These are phyloP conservation scores for Hololepta plana DNA, from an alignment of 2,888 invertebrate genomes.

Conservation along the genomic window DNA sequence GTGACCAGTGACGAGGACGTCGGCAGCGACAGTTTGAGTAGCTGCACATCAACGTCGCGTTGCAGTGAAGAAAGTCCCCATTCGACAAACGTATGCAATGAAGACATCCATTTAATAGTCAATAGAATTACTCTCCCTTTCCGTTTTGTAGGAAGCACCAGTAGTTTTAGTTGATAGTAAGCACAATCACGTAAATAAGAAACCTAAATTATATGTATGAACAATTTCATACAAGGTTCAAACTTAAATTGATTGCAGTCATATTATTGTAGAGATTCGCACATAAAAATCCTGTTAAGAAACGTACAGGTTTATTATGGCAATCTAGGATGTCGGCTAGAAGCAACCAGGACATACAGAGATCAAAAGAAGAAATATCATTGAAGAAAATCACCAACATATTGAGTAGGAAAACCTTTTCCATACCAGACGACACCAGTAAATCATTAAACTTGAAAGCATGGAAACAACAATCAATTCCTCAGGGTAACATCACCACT, in stretches of 20 bases:
- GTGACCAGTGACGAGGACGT: slow-evolving; percentile 6
- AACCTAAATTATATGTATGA: slow-evolving; percentile 1
- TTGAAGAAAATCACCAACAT: slow-evolving; percentile 47
- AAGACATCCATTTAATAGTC: too few species aligned
- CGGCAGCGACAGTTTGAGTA: slow-evolving; percentile 7
- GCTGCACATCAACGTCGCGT: slow-evolving; percentile 6
- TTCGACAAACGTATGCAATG: too few species aligned
- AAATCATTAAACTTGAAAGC: too few species aligned
- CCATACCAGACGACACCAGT: too few species aligned
- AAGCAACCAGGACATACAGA: slow-evolving; percentile 75
- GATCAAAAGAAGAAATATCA: slow-evolving; percentile 65
- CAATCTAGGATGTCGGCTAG: slow-evolving; percentile 56
- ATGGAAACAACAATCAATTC: too few species aligned
- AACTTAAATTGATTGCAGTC: too few species aligned
- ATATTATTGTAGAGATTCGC: too few species aligned
- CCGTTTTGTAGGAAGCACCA: too few species aligned
- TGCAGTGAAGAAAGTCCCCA: slow-evolving; percentile 8
- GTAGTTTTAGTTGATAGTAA: background rate
- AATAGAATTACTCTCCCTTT: too few species aligned
- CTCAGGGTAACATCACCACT: too few species aligned
- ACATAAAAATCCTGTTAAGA: slow-evolving; percentile 11
- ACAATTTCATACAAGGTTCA: slow-evolving; percentile 6
- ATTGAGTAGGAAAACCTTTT: slow-evolving; percentile 32
- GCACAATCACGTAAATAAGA: background rate
- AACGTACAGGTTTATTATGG: slow-evolving; percentile 45